A percentile compares a stretch with the other conserved stretches of the same genome.
Evolutionary conservation across 1,140 invertebrate genomes (phyloP).

Genomic region (Artemia franciscana): DNA sequence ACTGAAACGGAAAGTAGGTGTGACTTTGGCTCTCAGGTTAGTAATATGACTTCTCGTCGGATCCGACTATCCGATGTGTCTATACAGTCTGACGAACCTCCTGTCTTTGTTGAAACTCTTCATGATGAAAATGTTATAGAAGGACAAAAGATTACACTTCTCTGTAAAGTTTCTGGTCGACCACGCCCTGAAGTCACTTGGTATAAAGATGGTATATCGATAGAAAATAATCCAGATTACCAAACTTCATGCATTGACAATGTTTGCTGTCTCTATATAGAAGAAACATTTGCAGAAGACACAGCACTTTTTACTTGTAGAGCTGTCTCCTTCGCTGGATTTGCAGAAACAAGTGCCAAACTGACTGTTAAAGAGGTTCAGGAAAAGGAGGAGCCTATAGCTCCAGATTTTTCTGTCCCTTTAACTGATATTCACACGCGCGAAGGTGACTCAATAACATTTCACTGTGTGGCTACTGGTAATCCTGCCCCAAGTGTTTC

Average conservation of each 20-base stretch:
- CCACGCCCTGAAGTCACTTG: constrained; percentile 31
- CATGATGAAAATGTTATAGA: constrained; percentile 45
- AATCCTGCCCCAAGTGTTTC: constrained; percentile 46
- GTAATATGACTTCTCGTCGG: neutral
- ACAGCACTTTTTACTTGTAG: constrained; percentile 48
- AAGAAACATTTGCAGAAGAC: constrained; percentile 59
- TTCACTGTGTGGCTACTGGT: constrained; percentile 43
- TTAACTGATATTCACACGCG: constrained; percentile 31
- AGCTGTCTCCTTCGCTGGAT: constrained; percentile 38
- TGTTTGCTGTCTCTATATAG: constrained; percentile 38
- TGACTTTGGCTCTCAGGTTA: neutral
- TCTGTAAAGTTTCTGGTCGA: constrained; percentile 6
- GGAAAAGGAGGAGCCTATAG: constrained; percentile 33
- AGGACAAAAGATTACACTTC: constrained; percentile 37
- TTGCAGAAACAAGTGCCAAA: constrained; percentile 40
- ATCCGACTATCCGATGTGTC: neutral
- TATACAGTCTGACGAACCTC: neutral
- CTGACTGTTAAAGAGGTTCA: constrained; percentile 48
- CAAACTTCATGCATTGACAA: constrained; percentile 29
- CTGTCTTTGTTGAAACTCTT: constrained; percentile 34
- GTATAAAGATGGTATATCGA: constrained; percentile 43
- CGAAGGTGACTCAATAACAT: constrained; percentile 36
- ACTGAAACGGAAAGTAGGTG: neutral
- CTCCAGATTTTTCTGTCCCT: constrained; percentile 36
- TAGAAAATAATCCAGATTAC: constrained; percentile 40